phyloP scores from a whole-genome alignment of 2,888 invertebrate species.

The Caenorhabditis imperialis region DNA sequence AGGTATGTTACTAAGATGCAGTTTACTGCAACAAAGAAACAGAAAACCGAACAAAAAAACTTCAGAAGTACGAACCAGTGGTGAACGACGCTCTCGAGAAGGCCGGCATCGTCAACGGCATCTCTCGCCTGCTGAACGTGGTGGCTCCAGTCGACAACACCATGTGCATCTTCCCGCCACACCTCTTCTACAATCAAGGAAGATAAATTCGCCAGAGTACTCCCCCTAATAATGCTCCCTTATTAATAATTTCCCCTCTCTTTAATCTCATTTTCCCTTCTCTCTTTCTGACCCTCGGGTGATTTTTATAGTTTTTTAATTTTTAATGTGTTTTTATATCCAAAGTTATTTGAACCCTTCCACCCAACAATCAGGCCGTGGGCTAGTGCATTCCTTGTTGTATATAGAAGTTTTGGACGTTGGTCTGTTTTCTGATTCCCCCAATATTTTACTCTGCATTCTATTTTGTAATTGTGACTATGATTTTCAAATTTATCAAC shows the following conservation, averaged over 20 bases:
- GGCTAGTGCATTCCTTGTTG: slow-evolving; percentile 59
- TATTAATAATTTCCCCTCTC: slow-evolving; percentile 9
- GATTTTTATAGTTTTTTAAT: slow-evolving; percentile 20
- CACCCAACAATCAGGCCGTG: slow-evolving; percentile 57
- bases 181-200: slow-evolving; percentile 75
- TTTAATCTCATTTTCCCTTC: slow-evolving; percentile 9
- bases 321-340: slow-evolving; percentile 21
- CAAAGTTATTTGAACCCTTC: slow-evolving; percentile 12
- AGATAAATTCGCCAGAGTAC: slow-evolving; percentile 32
- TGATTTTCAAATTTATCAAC: background rate
- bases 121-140: slow-evolving; percentile 76
- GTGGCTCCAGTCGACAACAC: slow-evolving; percentile 77
- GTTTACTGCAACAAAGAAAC: no score
- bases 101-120: slow-evolving; percentile 76
- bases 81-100: slow-evolving; percentile 74
- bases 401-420: slow-evolving; percentile 47
- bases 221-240: slow-evolving; percentile 11
- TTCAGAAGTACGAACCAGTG: slow-evolving; percentile 72
- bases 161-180: slow-evolving; percentile 78
- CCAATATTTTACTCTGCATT: background rate
- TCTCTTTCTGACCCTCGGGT: slow-evolving; percentile 55
- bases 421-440: slow-evolving; percentile 1
- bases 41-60: background rate
- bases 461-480: background rate
- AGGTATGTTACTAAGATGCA: no score